A percentile compares a stretch with the other conserved stretches of the same genome.
Evolutionary conservation across 92 coral and sea anemone species (phyloP).

Genomic region (Virgularia gustaviana): DNA sequence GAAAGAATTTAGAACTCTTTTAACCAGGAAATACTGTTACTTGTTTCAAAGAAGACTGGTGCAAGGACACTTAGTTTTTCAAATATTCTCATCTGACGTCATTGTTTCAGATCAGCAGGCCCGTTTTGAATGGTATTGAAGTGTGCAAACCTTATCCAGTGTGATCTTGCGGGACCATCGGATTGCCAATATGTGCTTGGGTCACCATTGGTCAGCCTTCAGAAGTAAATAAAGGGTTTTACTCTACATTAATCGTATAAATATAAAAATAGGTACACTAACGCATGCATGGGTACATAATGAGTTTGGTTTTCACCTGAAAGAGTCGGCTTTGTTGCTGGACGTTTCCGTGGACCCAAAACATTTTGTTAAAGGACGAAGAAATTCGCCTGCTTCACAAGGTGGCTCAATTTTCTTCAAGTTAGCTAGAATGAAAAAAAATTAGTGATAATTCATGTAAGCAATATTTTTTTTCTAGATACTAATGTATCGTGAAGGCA

Average conservation of each 20-base stretch:
- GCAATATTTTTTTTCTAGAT: background rate
- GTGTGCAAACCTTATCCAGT: constrained; percentile 99
- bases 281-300: too few species aligned
- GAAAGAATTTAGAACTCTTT: too few species aligned
- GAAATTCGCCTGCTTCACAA: constrained; percentile 91
- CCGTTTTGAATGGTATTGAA: too few species aligned
- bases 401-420: constrained; percentile 74
- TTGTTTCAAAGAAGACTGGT: too few species aligned
- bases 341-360: constrained; percentile 87
- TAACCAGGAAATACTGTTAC: too few species aligned
- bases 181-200: constrained; percentile 96
- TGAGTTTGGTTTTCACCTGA: too few species aligned
- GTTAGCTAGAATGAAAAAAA: constrained; percentile 52
- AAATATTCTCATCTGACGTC: too few species aligned
- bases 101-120: too few species aligned
- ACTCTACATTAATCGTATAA: too few species aligned
- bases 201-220: constrained; percentile 85
- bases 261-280: too few species aligned
- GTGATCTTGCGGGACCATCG: constrained; percentile 98
- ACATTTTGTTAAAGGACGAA: constrained; percentile 84
- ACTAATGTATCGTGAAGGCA: background rate
- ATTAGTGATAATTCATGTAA: background rate
- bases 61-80: too few species aligned
- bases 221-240: background rate
- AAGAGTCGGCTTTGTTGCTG: constrained; percentile 78